phyloP scores from a whole-genome alignment of 2,888 invertebrate genomes.

The Blera fallax region DNA sequence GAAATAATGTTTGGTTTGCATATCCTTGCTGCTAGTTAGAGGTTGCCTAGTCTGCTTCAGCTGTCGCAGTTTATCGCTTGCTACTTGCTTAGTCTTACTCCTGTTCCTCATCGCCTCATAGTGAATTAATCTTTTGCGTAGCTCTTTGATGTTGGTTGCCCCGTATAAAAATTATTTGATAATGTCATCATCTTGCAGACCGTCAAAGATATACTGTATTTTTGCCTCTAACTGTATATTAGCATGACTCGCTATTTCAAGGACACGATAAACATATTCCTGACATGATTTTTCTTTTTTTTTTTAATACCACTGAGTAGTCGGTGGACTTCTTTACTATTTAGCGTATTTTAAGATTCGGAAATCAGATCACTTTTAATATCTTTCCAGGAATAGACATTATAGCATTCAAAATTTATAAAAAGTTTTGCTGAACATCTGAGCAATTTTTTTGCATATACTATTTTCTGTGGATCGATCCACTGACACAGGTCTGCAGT shows the following conservation, averaged over 20 bases:
- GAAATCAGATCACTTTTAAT: neutral
- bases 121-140: neutral
- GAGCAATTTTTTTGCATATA: slow-evolving; percentile 18
- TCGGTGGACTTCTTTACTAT: slow-evolving; percentile 22
- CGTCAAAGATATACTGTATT: slow-evolving; percentile 29
- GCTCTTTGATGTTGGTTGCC: neutral
- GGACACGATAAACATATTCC: slow-evolving; percentile 23
- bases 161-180: no score
- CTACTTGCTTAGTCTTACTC: neutral
- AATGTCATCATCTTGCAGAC: no score
- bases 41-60: neutral
- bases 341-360: slow-evolving; percentile 11
- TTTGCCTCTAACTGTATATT: slow-evolving; percentile 35
- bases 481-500: neutral
- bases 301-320: neutral
- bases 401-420: neutral
- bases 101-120: neutral
- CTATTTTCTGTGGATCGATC: slow-evolving; percentile 22
- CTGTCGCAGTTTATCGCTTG: neutral
- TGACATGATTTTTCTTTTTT: neutral
- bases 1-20: neutral
- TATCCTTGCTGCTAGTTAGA: neutral
- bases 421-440: slow-evolving; percentile 19
- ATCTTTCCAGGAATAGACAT: slow-evolving; percentile 3
- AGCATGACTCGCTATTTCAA: slow-evolving; percentile 74